A percentile compares a stretch with the other conserved stretches of the same genome.
Evolutionary conservation across 2,113 vertebrate species (phyloP).

Genomic region (Brachionichthys hirsutus): DNA sequence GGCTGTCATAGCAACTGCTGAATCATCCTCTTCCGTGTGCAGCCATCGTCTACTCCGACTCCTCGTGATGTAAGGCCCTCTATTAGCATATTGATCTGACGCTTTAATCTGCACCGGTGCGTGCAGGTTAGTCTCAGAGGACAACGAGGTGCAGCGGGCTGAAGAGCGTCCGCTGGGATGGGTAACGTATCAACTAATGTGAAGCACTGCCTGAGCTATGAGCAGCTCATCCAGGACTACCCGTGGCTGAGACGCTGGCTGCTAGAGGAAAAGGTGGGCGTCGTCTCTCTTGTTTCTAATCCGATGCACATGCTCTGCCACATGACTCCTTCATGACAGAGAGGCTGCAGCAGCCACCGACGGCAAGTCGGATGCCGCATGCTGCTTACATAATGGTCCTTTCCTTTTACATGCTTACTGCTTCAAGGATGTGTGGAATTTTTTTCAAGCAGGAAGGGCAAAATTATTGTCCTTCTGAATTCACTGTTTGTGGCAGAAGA

Average conservation of each 20-base stretch:
- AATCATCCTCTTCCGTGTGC: constrained; percentile 60
- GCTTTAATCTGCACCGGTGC: constrained; percentile 13
- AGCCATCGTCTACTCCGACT: constrained; percentile 36
- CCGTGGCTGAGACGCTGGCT: constrained; percentile 81
- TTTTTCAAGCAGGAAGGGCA: neutral
- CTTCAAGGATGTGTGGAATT: neutral
- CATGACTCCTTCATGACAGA: constrained; percentile 48
- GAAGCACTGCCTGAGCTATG: constrained; percentile 90
- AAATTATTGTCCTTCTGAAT: neutral
- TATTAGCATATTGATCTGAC: constrained; percentile 21
- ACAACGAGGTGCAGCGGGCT: constrained; percentile 14
- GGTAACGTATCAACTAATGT: constrained; percentile 85
- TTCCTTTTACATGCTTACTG: neutral
- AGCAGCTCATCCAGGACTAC: constrained; percentile 83
- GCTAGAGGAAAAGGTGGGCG: constrained; percentile 75
- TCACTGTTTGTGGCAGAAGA: neutral
- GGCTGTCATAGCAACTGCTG: constrained; percentile 78
- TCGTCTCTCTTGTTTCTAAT: constrained; percentile 46
- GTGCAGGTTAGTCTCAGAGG: constrained; percentile 6
- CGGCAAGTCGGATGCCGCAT: constrained; percentile 5
- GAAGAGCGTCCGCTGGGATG: constrained; percentile 71
- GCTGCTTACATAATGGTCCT: constrained; percentile 23
- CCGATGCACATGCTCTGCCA: constrained; percentile 58
- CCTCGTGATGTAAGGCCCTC: constrained; percentile 29
- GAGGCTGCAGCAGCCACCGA: constrained; percentile 23